These are phyloP conservation scores for Rousettus madagascariensis DNA, from an alignment of 2,797 vertebrate genomes.

Conservation along the genomic window DNA sequence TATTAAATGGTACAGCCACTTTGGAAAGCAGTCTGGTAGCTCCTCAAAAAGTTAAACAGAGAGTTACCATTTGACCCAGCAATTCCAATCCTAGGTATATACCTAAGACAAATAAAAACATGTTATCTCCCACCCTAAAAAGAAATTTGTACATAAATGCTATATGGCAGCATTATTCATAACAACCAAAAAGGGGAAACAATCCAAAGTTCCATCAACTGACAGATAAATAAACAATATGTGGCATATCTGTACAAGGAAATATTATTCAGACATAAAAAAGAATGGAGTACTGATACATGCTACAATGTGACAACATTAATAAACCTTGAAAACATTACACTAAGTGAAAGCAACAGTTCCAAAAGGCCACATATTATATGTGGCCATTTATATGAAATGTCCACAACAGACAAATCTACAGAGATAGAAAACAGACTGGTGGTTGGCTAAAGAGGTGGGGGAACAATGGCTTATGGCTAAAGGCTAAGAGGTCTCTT, in stretches of 20 bases:
- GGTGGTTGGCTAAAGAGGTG: background rate
- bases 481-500: background rate
- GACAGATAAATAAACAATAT: background rate
- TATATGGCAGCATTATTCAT: background rate
- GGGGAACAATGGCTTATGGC: background rate
- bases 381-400: background rate
- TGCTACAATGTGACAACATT: background rate
- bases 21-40: background rate
- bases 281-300: background rate
- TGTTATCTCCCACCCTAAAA: background rate
- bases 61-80: background rate
- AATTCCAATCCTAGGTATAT: background rate
- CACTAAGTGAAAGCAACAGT: background rate
- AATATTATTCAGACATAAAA: background rate
- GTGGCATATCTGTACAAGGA: background rate
- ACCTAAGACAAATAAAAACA: constrained; percentile 14
- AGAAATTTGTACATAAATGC: background rate
- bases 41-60: background rate
- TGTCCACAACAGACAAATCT: background rate
- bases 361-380: background rate
- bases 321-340: background rate
- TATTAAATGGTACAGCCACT: background rate
- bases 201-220: background rate
- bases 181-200: background rate
- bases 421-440: background rate